Evolutionary conservation across 2,113 vertebrate species (phyloP), one percentile per base, ranked within the genome.

Genomic region (Carassius carassius): DNA sequence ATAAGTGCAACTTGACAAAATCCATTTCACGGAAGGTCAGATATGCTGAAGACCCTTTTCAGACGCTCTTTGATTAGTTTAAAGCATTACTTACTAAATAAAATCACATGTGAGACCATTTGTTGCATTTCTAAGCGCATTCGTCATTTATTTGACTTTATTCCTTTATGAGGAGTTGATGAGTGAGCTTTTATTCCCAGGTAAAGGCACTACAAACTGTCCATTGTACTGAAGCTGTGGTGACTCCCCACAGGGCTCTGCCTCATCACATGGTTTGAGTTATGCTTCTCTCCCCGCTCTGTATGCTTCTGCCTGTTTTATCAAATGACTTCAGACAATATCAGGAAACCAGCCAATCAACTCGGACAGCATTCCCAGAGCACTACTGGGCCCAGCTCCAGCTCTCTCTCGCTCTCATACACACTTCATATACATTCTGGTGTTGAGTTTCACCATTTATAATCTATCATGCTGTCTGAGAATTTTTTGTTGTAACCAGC

Each of bases 381-480:
- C 78, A 62, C 85, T 63, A 65, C 63, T 14, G 63, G 70, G 78
- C 78, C 47, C 77, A 37, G 56, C 49, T 83, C 77, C 78, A 74
- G 32, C 62, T 44, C 5, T 49, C 14, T 29, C 8, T 76, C 51
- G 14, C 35, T 56, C 54, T 56, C 35, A 19, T 29, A 35, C 60
- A 70, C 60, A 37, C 69, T 74, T 49, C 60, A 65, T 62, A 58
- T 73, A 75, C 21, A 63, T 60, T 44, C 29, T 35, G 32, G 86
- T 84, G 58, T 90, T 91, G 87, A 87, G 89, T 92, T 94, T 91
- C 86, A 86, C 84, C 88, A 91, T 94, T 89, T 93, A 93, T 93
- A 92, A 92, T 95, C 58, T 77, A 77, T 93, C 88, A 93, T 80
- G 60, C 87, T 90, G 89, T 90, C 92, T 91, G 91, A 91, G 92